phyloP scores from a whole-genome alignment of 2,888 invertebrate genomes.

The Uropetala carovei region DNA sequence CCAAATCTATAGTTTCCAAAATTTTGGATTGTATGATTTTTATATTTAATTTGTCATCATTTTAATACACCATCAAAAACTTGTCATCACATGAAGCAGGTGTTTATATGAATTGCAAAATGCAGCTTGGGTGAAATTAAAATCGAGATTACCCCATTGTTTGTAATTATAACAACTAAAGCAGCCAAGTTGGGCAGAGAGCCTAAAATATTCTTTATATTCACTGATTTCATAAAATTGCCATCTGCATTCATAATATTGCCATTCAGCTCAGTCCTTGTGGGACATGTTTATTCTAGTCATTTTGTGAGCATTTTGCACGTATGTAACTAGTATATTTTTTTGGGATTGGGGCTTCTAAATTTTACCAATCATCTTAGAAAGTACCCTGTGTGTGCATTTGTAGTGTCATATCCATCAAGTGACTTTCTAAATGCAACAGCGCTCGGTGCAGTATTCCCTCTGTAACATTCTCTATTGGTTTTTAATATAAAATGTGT shows the following conservation, averaged over 20 bases:
- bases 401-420: neutral
- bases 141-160: neutral
- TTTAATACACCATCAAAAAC: neutral
- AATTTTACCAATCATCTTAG: slow-evolving; percentile 26
- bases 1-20: neutral
- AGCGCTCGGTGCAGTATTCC: slow-evolving; percentile 52
- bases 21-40: neutral
- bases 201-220: neutral
- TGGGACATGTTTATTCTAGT: slow-evolving; percentile 53
- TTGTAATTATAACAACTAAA: neutral
- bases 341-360: slow-evolving; percentile 52
- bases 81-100: neutral
- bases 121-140: neutral
- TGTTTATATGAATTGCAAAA: neutral
- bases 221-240: slow-evolving; percentile 34
- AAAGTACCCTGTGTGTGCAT: slow-evolving; percentile 11
- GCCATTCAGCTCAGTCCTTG: slow-evolving; percentile 54
- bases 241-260: slow-evolving; percentile 51
- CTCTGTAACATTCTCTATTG: slow-evolving; percentile 57
- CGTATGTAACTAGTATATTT: slow-evolving; percentile 35
- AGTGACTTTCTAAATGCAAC: neutral
- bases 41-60: neutral
- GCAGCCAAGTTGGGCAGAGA: neutral
- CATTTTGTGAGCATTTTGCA: slow-evolving; percentile 60
- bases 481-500: slow-evolving; percentile 56